phyloP scores from a whole-genome alignment of 1,140 invertebrate genomes.

The Hypsibius dujardini region DNA sequence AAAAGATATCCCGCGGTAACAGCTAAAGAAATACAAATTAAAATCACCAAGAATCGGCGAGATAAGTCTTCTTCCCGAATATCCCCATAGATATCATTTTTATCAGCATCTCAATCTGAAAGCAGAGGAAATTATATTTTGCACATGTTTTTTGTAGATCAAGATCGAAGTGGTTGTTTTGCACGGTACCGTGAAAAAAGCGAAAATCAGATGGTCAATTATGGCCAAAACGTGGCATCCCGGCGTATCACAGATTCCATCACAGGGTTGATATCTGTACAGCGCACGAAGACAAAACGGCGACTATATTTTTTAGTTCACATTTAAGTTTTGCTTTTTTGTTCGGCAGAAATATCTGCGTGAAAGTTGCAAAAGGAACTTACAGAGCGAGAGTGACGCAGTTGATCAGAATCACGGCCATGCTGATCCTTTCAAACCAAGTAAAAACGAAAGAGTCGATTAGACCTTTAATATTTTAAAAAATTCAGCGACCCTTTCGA shows the following conservation, averaged over 20 bases:
- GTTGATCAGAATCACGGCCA: constrained; percentile 93
- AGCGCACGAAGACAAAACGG: constrained; percentile 6
- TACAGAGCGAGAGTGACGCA: constrained; percentile 99
- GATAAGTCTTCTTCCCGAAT: constrained; percentile 74
- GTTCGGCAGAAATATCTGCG: constrained; percentile 20
- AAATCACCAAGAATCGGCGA: constrained; percentile 63
- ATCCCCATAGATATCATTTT: constrained; percentile 99
- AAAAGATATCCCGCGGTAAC: background rate
- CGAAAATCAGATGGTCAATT: constrained; percentile 95
- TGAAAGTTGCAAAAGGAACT: constrained; percentile 25
- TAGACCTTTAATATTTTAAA: too few species aligned
- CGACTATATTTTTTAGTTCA: constrained; percentile 8
- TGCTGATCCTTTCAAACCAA: constrained; percentile 96
- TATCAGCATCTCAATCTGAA: constrained; percentile 66
- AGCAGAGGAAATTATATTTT: constrained; percentile 18
- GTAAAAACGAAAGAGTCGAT: constrained; percentile 35
- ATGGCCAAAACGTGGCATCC: constrained; percentile 42
- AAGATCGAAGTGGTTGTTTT: constrained; percentile 16
- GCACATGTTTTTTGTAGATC: background rate
- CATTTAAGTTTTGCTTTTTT: too few species aligned
- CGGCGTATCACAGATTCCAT: constrained; percentile 20
- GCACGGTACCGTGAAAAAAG: constrained; percentile 65
- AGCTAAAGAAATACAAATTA: background rate
- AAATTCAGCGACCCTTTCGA: too few species aligned
- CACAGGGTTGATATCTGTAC: constrained; percentile 16